These are phyloP conservation scores for Otus sunia DNA, from an alignment of 2,113 vertebrate species.

Conservation along the genomic window DNA sequence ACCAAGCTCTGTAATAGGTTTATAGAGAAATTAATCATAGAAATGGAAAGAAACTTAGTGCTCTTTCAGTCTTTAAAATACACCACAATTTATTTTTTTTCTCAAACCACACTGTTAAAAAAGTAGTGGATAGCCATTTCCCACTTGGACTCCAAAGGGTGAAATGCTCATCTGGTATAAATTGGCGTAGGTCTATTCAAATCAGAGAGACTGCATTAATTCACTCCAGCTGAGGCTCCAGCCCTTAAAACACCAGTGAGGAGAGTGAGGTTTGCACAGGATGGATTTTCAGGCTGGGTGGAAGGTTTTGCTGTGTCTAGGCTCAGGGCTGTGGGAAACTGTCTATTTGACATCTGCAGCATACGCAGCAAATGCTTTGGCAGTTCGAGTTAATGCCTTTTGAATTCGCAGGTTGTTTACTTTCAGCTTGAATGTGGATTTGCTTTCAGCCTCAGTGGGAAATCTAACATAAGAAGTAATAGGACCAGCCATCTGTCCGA, in stretches of 20 bases:
- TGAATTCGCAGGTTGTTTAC: slow-evolving; percentile 39
- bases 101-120: neutral
- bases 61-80: neutral
- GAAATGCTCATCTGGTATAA: slow-evolving; percentile 46
- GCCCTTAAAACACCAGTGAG: neutral
- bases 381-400: slow-evolving; percentile 29
- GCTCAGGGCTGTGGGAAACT: slow-evolving; percentile 12
- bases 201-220: slow-evolving; percentile 18
- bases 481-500: slow-evolving; percentile 44
- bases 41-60: neutral
- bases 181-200: slow-evolving; percentile 29
- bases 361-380: neutral
- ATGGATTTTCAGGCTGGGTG: neutral
- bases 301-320: neutral
- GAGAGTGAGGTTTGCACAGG: neutral
- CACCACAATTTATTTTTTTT: neutral
- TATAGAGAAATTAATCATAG: neutral
- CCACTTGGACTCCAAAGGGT: slow-evolving; percentile 32
- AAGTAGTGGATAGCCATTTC: neutral
- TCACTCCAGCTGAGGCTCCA: slow-evolving; percentile 31
- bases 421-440: slow-evolving; percentile 51
- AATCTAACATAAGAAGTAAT: slow-evolving; percentile 14
- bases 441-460: slow-evolving; percentile 44
- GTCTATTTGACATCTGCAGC: slow-evolving; percentile 7
- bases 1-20: neutral